Percentiles rank a stretch among this genome's conserved stretches.
Evolutionary conservation across 2,797 vertebrate species (phyloP).

Genomic region (Chloroceryle inda): DNA sequence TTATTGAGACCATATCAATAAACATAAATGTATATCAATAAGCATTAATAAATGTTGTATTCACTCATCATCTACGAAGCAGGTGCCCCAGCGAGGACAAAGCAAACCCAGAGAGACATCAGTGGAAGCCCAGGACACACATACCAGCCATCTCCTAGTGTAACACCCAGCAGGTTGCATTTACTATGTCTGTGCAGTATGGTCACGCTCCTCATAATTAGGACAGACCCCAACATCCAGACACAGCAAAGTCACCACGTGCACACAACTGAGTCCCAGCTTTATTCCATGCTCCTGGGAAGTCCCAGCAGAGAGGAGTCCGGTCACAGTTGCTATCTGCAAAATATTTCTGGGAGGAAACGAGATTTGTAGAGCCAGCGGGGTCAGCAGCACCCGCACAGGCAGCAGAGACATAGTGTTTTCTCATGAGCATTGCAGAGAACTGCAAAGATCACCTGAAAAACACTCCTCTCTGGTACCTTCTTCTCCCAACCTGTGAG

Average conservation of each 20-base stretch:
- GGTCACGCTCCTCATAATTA: not conserved
- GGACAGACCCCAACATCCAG: not conserved
- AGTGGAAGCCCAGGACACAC: not conserved
- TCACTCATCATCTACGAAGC: not conserved
- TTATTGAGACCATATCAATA: not conserved
- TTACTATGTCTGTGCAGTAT: not conserved
- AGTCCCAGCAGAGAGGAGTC: not conserved
- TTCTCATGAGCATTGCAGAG: not conserved
- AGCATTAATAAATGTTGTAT: not conserved
- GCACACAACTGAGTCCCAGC: accelerated
- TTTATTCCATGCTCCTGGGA: not conserved
- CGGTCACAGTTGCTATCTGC: not conserved
- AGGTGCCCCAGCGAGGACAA: not conserved
- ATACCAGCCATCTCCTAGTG: not conserved
- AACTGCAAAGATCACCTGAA: not conserved
- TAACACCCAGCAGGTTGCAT: not conserved
- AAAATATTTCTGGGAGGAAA: not conserved
- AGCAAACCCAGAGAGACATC: not conserved
- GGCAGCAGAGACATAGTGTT: accelerated
- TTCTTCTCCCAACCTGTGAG: not conserved
- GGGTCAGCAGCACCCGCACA: too few relatives aligned
- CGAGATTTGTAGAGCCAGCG: accelerated
- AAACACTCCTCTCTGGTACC: not conserved
- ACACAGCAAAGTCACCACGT: not conserved
- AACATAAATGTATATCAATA: not conserved